Conservation (phyloP, 2,113 vertebrate genomes). For the Psettodes erumei region DNA sequence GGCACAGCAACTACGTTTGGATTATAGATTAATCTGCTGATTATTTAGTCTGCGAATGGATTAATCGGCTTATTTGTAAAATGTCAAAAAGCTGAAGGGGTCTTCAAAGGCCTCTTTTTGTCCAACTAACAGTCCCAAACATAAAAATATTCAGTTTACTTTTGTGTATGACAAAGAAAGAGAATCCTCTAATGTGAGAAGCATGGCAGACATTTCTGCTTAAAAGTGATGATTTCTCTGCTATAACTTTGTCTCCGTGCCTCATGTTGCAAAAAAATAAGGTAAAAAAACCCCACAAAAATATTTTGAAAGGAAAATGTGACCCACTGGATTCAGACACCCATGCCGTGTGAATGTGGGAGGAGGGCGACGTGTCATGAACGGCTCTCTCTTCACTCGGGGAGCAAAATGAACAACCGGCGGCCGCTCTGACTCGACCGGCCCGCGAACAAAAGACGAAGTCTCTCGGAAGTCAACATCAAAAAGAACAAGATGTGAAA, state of each 20-base stretch:
- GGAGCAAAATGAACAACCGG: constrained; percentile 30
- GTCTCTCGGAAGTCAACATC: constrained; percentile 49
- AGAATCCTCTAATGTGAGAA: not conserved
- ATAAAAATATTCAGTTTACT: not conserved
- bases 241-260: not conserved
- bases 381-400: constrained; percentile 12
- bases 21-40: not conserved
- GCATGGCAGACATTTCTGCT: not conserved
- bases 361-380: too few relatives aligned
- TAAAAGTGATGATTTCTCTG: not conserved
- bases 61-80: not conserved
- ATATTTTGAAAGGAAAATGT: not conserved
- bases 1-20: not conserved
- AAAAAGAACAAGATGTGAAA: constrained; percentile 37
- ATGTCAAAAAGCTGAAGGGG: not conserved
- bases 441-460: constrained; percentile 34
- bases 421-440: constrained; percentile 35
- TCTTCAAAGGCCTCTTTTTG: not conserved
- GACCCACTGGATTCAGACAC: not conserved
- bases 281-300: too few relatives aligned
- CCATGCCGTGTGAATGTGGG: not conserved
- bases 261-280: not conserved
- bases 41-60: not conserved
- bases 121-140: not conserved
- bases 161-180: constrained; percentile 4